These are phyloP conservation scores for Drosophila chauvacae DNA, from an alignment of 1,140 invertebrate species.

Conservation along the genomic window DNA sequence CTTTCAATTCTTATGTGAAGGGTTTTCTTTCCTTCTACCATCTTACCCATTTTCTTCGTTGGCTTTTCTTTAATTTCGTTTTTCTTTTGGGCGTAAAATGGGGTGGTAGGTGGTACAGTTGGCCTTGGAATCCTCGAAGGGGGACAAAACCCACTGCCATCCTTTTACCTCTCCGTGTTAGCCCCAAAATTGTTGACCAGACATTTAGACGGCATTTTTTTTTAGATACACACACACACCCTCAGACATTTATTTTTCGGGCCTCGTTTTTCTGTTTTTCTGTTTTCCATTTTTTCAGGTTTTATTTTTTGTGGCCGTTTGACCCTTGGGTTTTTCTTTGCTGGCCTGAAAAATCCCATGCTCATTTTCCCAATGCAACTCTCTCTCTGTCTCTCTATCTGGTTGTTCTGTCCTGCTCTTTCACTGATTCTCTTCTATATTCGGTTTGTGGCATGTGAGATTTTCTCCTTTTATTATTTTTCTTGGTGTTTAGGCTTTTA, in stretches of 20 bases:
- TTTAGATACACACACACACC: slow-evolving; percentile 12
- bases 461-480: slow-evolving; percentile 46
- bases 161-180: neutral
- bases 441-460: slow-evolving; percentile 43
- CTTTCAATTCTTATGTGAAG: neutral
- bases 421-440: slow-evolving; percentile 10
- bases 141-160: neutral
- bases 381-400: slow-evolving; percentile 12
- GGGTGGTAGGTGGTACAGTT: slow-evolving; percentile 48
- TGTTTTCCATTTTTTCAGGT: neutral
- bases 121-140: slow-evolving; percentile 43
- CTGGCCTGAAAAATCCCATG: slow-evolving; percentile 29
- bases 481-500: slow-evolving; percentile 27
- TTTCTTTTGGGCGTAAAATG: neutral
- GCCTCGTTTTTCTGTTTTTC: slow-evolving; percentile 17
- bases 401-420: slow-evolving; percentile 11
- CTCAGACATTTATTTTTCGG: slow-evolving; percentile 12
- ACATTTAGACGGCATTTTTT: slow-evolving; percentile 50
- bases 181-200: slow-evolving; percentile 43
- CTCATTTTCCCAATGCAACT: slow-evolving; percentile 24
- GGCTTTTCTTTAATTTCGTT: slow-evolving; percentile 11
- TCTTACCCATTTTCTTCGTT: neutral
- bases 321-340: slow-evolving; percentile 11
- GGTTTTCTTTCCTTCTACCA: neutral
- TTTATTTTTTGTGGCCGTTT: slow-evolving; percentile 4